Base-by-base conservation (phyloP, 2,797 vertebrate species). In the Geotrypetes seraphini region DNA sequence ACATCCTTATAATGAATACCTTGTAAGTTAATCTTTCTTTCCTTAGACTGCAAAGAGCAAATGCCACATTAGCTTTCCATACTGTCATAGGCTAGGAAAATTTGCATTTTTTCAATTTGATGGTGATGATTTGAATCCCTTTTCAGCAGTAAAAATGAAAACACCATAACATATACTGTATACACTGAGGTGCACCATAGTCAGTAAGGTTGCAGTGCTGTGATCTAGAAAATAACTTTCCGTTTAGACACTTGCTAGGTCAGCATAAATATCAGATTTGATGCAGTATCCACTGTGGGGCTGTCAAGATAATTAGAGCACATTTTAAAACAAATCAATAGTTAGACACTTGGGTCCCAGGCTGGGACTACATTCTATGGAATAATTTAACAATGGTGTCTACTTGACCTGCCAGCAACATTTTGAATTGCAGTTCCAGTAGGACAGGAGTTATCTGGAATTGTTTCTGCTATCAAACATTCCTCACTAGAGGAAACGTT, bases 111-210 rank as follows among this genome's bases (percentile, higher is more conserved):
- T 47, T 39, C 34, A 5, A 33, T 11, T 27, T 31, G 8, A 42
- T 11, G 4, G 8, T 22, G 5, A 20, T 43, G 8, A 25, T 29
- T 10, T 10, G 48, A 39, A 36, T 23, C 7, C n/a, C 31, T 18
- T 28, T 38, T 27, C 19, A 34, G n/a, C 6, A 22, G 46, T 5
- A 7, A 31, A 13, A 52, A 22, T 12, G 20, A 37, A 49, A 46
- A 13, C 7, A 34, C 10, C 1, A 11, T 44, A 17, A 22, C 8
- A 19, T 23, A 10, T 37, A n/a, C n/a, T n/a, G n/a, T n/a, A 11
- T 3, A 12, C 25, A 51, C 23, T 22, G 4, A 31, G 29, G 24
- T 19, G 28, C 0, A 2, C n/a, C 19, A 36, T 5, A n/a, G n/a
- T n/a, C 3, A 26, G 3, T 10, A 22, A 14, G 18, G 10, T 36